Conservation (phyloP, 2,888 invertebrate genomes). For the Fragum whitleyi region DNA sequence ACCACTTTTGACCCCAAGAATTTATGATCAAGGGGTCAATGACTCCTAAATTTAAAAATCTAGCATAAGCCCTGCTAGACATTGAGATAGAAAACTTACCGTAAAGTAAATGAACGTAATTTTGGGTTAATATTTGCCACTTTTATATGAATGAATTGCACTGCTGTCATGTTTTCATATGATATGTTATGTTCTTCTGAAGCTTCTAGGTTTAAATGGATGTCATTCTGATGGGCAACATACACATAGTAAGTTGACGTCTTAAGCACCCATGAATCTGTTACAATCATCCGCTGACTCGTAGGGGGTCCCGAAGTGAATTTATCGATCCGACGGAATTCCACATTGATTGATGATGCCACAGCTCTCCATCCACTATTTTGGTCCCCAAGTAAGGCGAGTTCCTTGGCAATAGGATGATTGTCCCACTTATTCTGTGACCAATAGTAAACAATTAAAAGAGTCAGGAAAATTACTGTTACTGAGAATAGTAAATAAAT, state of each 20-base stretch:
- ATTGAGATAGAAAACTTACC: conserved; percentile 82
- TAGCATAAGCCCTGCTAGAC: too few species aligned
- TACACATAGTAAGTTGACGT: conserved; percentile 91
- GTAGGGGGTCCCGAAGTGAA: conserved; percentile 83
- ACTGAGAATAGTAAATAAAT: conserved; percentile 72
- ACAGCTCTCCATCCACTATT: conserved; percentile 88
- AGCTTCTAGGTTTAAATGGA: conserved; percentile 90
- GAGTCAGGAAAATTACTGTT: conserved; percentile 86
- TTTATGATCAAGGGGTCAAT: too few species aligned
- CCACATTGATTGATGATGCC: conserved; percentile 90
- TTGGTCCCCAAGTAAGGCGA: conserved; percentile 85
- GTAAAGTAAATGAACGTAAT: conserved; percentile 80
- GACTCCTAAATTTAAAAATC: too few species aligned
- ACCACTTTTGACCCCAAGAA: too few species aligned
- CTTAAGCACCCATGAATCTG: conserved; percentile 95
- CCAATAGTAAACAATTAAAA: conserved; percentile 89
- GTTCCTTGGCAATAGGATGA: conserved; percentile 91
- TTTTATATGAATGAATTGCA: conserved; percentile 93
- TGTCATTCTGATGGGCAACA: conserved; percentile 92
- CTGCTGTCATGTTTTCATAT: conserved; percentile 89
- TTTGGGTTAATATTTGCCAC: conserved; percentile 85
- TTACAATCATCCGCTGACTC: conserved; percentile 86
- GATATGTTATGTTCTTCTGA: conserved; percentile 88
- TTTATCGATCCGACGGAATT: conserved; percentile 88
- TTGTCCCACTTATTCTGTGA: conserved; percentile 89